Conservation (phyloP, 1,140 invertebrate genomes). For the Drosophila nigrodunni region DNA sequence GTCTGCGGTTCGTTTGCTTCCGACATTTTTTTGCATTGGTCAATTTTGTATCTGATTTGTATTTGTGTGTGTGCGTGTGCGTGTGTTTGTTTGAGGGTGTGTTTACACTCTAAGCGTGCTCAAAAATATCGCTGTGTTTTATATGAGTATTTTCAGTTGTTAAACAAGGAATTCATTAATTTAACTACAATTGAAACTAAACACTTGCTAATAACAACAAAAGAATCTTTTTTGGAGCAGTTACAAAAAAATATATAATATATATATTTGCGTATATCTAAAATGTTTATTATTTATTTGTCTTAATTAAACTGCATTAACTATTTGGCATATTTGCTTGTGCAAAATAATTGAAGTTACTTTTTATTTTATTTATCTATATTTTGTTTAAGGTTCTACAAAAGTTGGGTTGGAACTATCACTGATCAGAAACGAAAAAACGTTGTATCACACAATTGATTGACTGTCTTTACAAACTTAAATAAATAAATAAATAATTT, state of each 20-base stretch:
- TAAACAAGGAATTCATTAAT: conserved; percentile 40
- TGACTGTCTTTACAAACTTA: conserved; percentile 19
- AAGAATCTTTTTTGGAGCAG: conserved; percentile 21
- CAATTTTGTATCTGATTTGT: conserved; percentile 33
- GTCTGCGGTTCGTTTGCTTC: conserved; percentile 63
- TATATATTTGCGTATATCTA: conserved; percentile 18
- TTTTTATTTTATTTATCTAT: conserved; percentile 3
- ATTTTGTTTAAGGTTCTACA: conserved; percentile 35
- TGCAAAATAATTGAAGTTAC: conserved; percentile 17
- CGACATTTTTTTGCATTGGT: conserved; percentile 76
- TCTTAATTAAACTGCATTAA: conserved; percentile 53
- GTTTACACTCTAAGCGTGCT: conserved; percentile 20
- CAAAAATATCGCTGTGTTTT: conserved; percentile 10
- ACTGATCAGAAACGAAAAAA: conserved; percentile 64
- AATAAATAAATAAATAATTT: conserved; percentile 62
- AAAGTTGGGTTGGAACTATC: conserved; percentile 49
- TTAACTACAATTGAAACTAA: conserved; percentile 43
- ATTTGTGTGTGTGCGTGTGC: conserved; percentile 33
- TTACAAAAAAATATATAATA: conserved; percentile 43
- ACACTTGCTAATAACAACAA: conserved; percentile 28
- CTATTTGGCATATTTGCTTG: conserved; percentile 50
- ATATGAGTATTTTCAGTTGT: conserved; percentile 45
- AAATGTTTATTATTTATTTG: conserved; percentile 36
- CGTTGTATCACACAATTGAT: conserved; percentile 68
- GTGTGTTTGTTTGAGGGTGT: conserved; percentile 32